phyloP scores from a whole-genome alignment of 2,797 vertebrate genomes.

The Clangula hyemalis region DNA sequence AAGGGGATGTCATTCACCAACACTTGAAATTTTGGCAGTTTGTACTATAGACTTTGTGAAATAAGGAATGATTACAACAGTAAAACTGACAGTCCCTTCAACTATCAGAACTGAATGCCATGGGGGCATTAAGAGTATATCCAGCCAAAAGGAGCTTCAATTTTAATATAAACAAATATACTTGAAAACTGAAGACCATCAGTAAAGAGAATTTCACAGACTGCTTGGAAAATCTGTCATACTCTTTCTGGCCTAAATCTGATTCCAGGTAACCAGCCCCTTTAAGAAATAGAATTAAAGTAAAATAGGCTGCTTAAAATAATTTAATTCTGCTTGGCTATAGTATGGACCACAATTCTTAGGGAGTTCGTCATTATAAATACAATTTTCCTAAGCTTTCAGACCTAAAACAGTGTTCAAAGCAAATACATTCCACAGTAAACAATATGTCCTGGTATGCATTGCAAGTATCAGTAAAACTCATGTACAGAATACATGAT shows the following conservation, averaged over 20 bases:
- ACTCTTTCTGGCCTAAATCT: not conserved
- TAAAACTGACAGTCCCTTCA: not conserved
- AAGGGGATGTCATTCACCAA: not conserved
- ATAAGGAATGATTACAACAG: not conserved
- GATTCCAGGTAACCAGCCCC: not conserved
- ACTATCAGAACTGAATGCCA: not conserved
- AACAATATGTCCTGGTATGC: not conserved
- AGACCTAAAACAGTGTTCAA: not conserved
- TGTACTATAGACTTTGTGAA: not conserved
- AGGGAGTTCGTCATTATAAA: not conserved
- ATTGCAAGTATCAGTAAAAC: not conserved
- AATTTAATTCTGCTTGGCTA: not conserved
- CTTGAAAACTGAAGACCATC: not conserved
- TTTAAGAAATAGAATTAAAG: not conserved
- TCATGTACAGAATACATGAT: not conserved
- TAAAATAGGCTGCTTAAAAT: not conserved
- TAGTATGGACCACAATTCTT: not conserved
- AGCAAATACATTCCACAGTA: not conserved
- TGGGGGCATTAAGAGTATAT: not conserved
- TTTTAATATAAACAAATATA: not conserved
- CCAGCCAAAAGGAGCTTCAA: not conserved
- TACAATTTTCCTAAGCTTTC: not conserved
- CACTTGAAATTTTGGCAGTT: not conserved
- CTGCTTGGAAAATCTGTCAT: not conserved
- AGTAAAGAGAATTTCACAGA: not conserved